Conservation (phyloP, 2,797 vertebrate species). For the Manis javanica region DNA sequence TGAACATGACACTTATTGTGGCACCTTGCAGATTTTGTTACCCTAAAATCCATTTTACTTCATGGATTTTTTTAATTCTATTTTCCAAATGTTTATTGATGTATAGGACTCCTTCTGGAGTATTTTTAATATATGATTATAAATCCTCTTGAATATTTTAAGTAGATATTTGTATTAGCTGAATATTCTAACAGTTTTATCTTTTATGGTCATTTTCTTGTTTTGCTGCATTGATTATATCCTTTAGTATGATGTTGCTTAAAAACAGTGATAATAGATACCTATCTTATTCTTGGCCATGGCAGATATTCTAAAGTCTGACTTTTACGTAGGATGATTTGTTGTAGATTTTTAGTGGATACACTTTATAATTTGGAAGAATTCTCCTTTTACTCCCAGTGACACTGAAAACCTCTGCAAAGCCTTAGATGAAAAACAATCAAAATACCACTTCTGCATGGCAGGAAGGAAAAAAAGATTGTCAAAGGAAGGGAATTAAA, state of each 20-base stretch:
- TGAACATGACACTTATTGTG: background rate
- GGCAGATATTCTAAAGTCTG: background rate
- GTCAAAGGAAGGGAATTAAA: background rate
- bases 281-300: background rate
- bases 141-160: conserved; percentile 1
- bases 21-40: background rate
- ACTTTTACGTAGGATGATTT: background rate
- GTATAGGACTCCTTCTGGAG: background rate
- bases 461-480: background rate
- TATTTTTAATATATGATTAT: background rate
- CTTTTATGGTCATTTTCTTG: conserved; percentile 10
- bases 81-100: background rate
- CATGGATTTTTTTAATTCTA: background rate
- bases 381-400: background rate
- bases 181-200: background rate
- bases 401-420: background rate
- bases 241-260: background rate
- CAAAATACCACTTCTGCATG: background rate
- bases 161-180: background rate
- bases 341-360: background rate
- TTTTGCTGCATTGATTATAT: background rate
- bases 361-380: background rate
- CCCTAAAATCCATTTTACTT: background rate
- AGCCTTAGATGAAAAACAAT: background rate
- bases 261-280: background rate